A percentile compares a stretch with the other conserved stretches of the same genome.
Evolutionary conservation across 2,888 invertebrate species (phyloP).

Genomic region (Phrixothrix hirtus): DNA sequence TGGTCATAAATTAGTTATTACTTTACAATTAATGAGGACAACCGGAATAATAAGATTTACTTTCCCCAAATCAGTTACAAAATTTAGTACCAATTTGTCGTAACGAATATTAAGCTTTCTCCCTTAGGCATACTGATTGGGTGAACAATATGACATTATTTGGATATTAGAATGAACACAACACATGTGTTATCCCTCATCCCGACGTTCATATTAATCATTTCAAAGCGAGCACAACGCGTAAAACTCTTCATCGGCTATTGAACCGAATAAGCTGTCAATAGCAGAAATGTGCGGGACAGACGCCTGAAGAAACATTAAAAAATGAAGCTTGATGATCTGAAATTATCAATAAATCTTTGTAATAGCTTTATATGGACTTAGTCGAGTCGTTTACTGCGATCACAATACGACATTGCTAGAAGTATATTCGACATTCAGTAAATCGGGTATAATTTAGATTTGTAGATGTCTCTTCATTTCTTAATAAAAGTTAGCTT

Average conservation of each 20-base stretch:
- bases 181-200: conserved; percentile 29
- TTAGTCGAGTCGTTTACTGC: conserved; percentile 16
- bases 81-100: background rate
- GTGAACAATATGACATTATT: conserved; percentile 11
- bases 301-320: conserved; percentile 15
- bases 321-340: conserved; percentile 28
- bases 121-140: conserved; percentile 7
- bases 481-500: too few species aligned
- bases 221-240: conserved; percentile 19
- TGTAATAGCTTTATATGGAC: conserved; percentile 25
- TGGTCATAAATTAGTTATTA: too few species aligned
- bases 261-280: conserved; percentile 30
- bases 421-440: conserved; percentile 9
- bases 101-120: background rate
- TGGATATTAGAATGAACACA: conserved; percentile 14
- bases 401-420: conserved; percentile 16
- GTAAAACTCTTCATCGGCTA: conserved; percentile 28
- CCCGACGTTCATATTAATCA: conserved; percentile 25
- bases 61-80: background rate
- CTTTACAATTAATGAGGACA: too few species aligned
- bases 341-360: conserved; percentile 32
- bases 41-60: too few species aligned
- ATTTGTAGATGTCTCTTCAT: background rate
- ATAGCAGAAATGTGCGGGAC: conserved; percentile 27
- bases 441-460: background rate